A percentile compares a stretch with the other conserved stretches of the same genome.
Conservation (phyloP, 2,113 vertebrate genomes). For the Hippocampus zosterae region DNA sequence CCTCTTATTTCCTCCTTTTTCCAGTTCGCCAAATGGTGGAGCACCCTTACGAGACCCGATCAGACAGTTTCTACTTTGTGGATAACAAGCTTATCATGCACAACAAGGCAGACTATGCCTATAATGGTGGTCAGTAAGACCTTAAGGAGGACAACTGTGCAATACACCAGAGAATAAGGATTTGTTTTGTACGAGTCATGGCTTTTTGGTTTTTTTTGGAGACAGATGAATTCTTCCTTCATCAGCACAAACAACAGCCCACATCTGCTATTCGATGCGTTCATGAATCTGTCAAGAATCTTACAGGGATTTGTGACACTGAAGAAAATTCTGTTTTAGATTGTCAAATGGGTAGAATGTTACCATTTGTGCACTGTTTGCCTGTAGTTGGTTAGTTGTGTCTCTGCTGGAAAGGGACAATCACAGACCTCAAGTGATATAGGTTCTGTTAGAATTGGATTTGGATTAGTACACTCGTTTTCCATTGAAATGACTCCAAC, state of each 20-base stretch:
- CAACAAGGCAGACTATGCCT: constrained; percentile 98
- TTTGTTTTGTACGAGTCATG: constrained; percentile 18
- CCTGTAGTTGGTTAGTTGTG: constrained; percentile 32
- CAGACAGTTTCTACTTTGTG: constrained; percentile 99
- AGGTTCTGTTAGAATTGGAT: constrained; percentile 15
- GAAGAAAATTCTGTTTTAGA: constrained; percentile 28
- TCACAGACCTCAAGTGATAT: constrained; percentile 15
- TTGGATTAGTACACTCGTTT: constrained; percentile 16
- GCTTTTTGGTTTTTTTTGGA: background rate
- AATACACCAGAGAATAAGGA: constrained; percentile 22
- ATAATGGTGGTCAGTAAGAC: constrained; percentile 88
- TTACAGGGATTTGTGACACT: constrained; percentile 21
- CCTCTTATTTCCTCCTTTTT: background rate
- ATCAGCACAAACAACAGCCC: constrained; percentile 25
- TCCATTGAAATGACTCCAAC: constrained; percentile 19
- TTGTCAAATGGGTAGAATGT: background rate
- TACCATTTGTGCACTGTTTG: constrained; percentile 20
- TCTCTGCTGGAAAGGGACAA: constrained; percentile 64
- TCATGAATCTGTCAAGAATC: constrained; percentile 27
- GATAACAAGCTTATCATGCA: constrained; percentile 99
- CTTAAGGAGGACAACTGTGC: constrained; percentile 29
- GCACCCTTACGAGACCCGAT: constrained; percentile 92
- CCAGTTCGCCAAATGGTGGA: constrained; percentile 94
- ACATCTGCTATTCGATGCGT: constrained; percentile 36
- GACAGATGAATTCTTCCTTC: constrained; percentile 31